Base-by-base conservation (phyloP, 2,888 invertebrate species). In the Elmis aenea region DNA sequence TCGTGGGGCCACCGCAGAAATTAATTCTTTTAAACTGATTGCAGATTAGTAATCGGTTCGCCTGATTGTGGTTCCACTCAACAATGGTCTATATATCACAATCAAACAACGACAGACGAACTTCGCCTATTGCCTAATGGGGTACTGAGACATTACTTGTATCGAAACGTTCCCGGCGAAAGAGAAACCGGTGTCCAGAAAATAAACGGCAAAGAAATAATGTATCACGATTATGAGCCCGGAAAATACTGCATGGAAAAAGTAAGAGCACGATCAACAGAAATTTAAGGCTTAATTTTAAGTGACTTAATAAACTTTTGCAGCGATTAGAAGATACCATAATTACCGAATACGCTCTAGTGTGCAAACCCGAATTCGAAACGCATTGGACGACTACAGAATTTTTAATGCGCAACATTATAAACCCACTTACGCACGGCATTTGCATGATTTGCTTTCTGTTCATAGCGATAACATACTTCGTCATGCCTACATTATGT, bases 181-280 rank as follows among this genome's bases (percentile, higher is more conserved):
- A 53, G 52, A 25, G 72, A 76, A 36, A 54, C 63, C 10, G 56
- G 59, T 23, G 64, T 67, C 10, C 74, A 72, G 12, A 26, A 40
- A 24, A 51, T 53, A 21, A 57, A 52, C 26, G 70, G 68, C 31
- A 69, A 72, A 53, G 69, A 77, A 59, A 68, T 76, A 31, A 62
- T 76, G 2, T 81, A 76, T 41, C 77, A 83, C 55, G 85, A 87
- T 57, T 85, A 87, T 59, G 70, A 74, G 10, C 79, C 77, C 45
- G 81, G 83, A 23, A 80, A 83, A 64, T 90, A 89, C 61, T 90
- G 90, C 58, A 73, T 86, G 57, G 90, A 90, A 59, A 86, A 83
- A 73, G 86, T 84, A 54, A 57, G 18, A 5, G n/a, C n/a, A n/a
- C n/a, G n/a, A n/a, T n/a, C n/a, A n/a, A n/a, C n/a, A n/a, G n/a